Percentiles rank a stretch among this genome's conserved stretches.
Conservation (phyloP, 1,140 invertebrate species). For the Microplitis demolitor region DNA sequence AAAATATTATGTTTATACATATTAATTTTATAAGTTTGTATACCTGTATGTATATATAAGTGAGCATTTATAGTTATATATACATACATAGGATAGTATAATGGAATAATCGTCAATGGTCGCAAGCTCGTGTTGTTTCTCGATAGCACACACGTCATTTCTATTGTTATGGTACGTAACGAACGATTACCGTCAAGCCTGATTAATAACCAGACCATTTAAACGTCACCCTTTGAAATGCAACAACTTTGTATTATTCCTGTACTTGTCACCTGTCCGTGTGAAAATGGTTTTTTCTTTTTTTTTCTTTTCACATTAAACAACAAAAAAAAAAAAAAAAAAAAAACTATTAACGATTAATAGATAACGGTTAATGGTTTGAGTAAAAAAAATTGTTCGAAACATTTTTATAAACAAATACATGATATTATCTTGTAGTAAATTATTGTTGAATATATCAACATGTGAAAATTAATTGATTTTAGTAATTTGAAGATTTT, state of each 20-base stretch:
- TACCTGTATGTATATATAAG: not conserved
- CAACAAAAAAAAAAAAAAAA: too few relatives aligned
- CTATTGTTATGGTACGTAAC: not conserved
- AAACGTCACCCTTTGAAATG: slow-evolving; percentile 4
- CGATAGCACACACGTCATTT: not conserved
- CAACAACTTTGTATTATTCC: slow-evolving; percentile 5
- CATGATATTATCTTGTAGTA: too few relatives aligned
- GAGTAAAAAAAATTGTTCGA: too few relatives aligned
- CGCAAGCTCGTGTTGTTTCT: not conserved
- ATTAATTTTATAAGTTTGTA: too few relatives aligned
- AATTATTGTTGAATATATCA: too few relatives aligned
- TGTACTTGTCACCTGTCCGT: not conserved
- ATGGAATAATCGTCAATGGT: slow-evolving; percentile 1
- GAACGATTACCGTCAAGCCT: slow-evolving; percentile 7
- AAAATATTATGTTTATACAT: too few relatives aligned
- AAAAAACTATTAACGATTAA: too few relatives aligned
- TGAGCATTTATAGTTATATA: not conserved
- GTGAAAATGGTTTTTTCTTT: not conserved
- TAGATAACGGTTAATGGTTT: too few relatives aligned
- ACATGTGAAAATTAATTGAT: too few relatives aligned
- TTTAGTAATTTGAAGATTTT: too few relatives aligned
- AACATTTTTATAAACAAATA: too few relatives aligned
- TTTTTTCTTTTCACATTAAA: too few relatives aligned
- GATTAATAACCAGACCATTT: slow-evolving; percentile 15
- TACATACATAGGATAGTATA: not conserved